Evolutionary conservation across 2,797 vertebrate species (phyloP), one percentile per base, ranked within the genome.

Genomic region (Apogon talboti): DNA sequence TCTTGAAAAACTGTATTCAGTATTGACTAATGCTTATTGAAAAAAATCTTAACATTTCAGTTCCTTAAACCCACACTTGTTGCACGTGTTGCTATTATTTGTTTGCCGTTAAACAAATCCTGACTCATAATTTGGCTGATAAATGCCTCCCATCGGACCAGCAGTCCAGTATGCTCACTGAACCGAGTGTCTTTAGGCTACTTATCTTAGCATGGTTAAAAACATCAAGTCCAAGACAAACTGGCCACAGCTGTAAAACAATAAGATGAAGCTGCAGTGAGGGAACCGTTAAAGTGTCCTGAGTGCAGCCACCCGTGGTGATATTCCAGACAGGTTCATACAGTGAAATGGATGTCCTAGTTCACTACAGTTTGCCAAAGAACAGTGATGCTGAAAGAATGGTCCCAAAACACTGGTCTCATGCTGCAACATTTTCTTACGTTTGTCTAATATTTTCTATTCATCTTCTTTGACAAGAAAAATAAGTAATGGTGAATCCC

Each of bases 331-430:
- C 58, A 24, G 44, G 43, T 33, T 37, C 59, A 51, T n/a, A 30
- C 10, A 56, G 41, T 41, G 28, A 54, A 45, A 16, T 48, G 33
- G 60, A 41, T 33, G 18, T 52, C 55, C 54, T 56, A 51, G 10
- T 35, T 8, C 13, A 19, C 35, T 35, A 51, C 60, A 3, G 50
- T 28, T 47, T 59, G 78, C 76, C 74, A 81, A 66, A 43, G 65
- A 81, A 79, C 68, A 70, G 38, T 14, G 59, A 75, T 45, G 69
- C 80, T 77, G 65, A 62, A 33, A 71, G 75, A 73, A 63, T 48
- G 35, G 72, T 76, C 58, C 40, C 55, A 71, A 61, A 66, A 33
- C 7, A 33, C 7, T 9, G 30, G 30, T 33, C 8, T 33, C 30
- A 33, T 33, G 30, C 30, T 7, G 30, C 30, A 33, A 33, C 7